phyloP scores from a whole-genome alignment of 2,113 vertebrate species.

The Psephotus haematonotus region DNA sequence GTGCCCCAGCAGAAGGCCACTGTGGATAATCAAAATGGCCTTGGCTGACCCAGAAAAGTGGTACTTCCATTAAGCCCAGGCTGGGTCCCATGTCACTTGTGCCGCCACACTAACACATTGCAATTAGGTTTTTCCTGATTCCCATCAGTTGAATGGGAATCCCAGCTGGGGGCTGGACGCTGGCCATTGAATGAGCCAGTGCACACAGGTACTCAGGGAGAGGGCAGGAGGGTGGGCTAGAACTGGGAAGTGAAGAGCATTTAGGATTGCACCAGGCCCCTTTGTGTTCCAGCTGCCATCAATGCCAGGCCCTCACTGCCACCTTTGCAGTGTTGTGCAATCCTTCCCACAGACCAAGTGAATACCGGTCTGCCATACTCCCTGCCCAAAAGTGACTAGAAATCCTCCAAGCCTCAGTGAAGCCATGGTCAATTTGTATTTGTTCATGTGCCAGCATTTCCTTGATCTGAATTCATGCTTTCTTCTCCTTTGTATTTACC shows the following conservation, averaged over 20 bases:
- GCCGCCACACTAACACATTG: rapidly evolving
- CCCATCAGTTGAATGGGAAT: neutral
- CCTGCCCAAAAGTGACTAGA: neutral
- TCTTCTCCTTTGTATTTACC: neutral
- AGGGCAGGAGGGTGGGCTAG: neutral
- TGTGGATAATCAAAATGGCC: neutral
- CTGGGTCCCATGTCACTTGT: neutral
- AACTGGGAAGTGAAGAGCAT: neutral
- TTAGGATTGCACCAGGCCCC: neutral
- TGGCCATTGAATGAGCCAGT: rapidly evolving
- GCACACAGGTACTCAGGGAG: neutral
- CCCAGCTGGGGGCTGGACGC: neutral
- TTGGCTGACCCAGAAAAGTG: neutral
- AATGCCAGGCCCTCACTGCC: neutral
- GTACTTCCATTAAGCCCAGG: rapidly evolving
- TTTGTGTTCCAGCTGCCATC: rapidly evolving
- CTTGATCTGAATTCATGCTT: neutral
- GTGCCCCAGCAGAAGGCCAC: neutral
- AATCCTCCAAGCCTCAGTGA: neutral
- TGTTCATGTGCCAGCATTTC: neutral
- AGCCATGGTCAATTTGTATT: neutral
- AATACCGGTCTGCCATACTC: neutral
- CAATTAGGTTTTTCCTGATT: neutral
- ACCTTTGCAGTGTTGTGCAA: rapidly evolving
- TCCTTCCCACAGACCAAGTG: neutral